Base-by-base conservation (phyloP, 2,797 vertebrate genomes). In the Xiphorhynchus erythropygius region DNA sequence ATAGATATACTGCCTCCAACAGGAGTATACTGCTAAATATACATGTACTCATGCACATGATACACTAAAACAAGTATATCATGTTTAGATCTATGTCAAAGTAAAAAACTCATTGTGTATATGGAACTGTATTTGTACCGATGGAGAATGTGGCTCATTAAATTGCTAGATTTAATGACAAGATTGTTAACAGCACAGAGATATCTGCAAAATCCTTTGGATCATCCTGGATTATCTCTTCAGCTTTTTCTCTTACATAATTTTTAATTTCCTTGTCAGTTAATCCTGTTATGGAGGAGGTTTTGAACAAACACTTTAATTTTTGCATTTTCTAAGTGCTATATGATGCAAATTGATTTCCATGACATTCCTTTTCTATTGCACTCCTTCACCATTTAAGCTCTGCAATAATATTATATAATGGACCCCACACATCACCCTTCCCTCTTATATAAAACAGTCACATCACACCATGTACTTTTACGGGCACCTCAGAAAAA, bases 181-280 rank as follows among this genome's bases (percentile, higher is more conserved):
- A 96, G 87, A 91, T 92, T 91, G 82, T 91, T 92, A 96, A 92
- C 50, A 89, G 53, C 60, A 65, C 41, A 94, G 92, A 89, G 37
- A 77, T 74, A 94, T 89, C 71, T 71, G 33, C 67, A 96, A 88
- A 95, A 96, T 91, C 87, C 90, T 88, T 75, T 79, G 83, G 92
- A 91, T 95, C 91, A 96, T 92, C 88, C 89, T 88, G 92, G 91
- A 95, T 95, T 91, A 95, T 92, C 81, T 94, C 75, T 90, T 94
- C 86, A 93, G 76, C 35, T 86, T 83, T 89, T 93, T 60, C 55
- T 91, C 42, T 95, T 93, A 92, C 75, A 95, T 93, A 33, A 94
- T 90, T 95, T 97, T 92, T 93, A 64, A 97, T 96, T 95, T 95
- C 57, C 62, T 80, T 92, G 81, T 37, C 64, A 94, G 53, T 83